These are phyloP conservation scores for Dusona sp. DNA, from an alignment of 2,888 invertebrate genomes.

Conservation along the genomic window DNA sequence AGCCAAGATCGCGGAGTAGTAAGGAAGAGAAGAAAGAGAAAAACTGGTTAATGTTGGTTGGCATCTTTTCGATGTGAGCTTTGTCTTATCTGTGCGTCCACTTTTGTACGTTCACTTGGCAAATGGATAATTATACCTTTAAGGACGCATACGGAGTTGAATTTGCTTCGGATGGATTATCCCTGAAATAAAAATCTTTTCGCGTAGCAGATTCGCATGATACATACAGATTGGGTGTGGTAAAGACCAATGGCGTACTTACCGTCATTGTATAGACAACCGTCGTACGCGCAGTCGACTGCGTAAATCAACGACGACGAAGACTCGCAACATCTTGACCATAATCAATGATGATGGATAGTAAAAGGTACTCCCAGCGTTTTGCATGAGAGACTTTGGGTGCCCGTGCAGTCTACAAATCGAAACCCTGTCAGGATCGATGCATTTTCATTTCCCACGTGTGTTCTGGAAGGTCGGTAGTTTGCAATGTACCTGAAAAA, in stretches of 20 bases:
- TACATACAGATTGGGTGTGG: constrained; percentile 60
- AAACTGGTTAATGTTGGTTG: constrained; percentile 50
- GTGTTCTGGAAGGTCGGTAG: too few species aligned
- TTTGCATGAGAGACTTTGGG: constrained; percentile 44
- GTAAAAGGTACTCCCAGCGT: too few species aligned
- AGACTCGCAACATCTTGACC: constrained; percentile 18
- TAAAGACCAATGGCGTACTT: constrained; percentile 48
- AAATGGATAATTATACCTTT: constrained; percentile 68
- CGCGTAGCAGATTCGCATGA: constrained; percentile 50
- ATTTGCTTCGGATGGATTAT: constrained; percentile 15
- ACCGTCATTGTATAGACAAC: constrained; percentile 25
- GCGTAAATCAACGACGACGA: constrained; percentile 70
- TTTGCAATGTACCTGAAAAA: too few species aligned
- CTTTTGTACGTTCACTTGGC: constrained; percentile 14
- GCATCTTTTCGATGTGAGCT: constrained; percentile 30
- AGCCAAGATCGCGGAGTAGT: constrained; percentile 24
- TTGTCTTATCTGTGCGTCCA: constrained; percentile 30
- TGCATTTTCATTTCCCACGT: too few species aligned
- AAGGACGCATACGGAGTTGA: constrained; percentile 62
- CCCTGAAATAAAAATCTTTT: constrained; percentile 22
- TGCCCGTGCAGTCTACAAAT: constrained; percentile 29
- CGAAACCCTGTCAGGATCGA: too few species aligned
- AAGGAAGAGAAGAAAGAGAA: constrained; percentile 39
- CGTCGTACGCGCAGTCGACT: constrained; percentile 62
- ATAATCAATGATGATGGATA: neutral